Evolutionary conservation across 2,888 invertebrate genomes (phyloP).

Genomic region (Morinoia aosen): DNA sequence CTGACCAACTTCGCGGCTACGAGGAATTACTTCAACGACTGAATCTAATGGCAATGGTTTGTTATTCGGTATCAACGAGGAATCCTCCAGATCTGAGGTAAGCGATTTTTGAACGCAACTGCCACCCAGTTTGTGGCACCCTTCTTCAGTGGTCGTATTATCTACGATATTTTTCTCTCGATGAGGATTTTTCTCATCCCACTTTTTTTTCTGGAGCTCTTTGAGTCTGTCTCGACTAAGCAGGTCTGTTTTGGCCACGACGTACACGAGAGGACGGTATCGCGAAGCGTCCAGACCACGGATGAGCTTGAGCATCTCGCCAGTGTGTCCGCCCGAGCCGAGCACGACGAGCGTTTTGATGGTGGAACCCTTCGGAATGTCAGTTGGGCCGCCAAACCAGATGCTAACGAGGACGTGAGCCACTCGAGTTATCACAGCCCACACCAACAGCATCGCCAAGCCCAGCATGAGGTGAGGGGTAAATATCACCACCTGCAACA

Average conservation of each 20-base stretch:
- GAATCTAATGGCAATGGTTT: conserved; percentile 62
- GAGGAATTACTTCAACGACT: conserved; percentile 78
- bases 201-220: not conserved
- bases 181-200: not conserved
- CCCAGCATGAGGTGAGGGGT: conserved; percentile 3
- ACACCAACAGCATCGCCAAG: not conserved
- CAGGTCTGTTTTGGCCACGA: conserved; percentile 83
- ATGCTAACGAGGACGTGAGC: not conserved
- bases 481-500: not conserved
- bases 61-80: not conserved
- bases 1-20: conserved; percentile 90
- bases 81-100: not conserved
- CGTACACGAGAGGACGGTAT: conserved; percentile 83
- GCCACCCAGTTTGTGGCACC: not conserved
- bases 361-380: not conserved
- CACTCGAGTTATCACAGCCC: not conserved
- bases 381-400: not conserved
- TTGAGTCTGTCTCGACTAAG: conserved; percentile 76
- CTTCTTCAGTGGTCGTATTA: not conserved
- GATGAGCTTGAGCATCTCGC: conserved; percentile 88
- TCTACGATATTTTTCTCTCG: not conserved
- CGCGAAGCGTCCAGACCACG: conserved; percentile 77
- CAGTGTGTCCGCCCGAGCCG: conserved; percentile 89
- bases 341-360: conserved; percentile 63
- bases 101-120: not conserved